Conservation (phyloP, 2,113 vertebrate genomes). For the Circaetus gallicus region DNA sequence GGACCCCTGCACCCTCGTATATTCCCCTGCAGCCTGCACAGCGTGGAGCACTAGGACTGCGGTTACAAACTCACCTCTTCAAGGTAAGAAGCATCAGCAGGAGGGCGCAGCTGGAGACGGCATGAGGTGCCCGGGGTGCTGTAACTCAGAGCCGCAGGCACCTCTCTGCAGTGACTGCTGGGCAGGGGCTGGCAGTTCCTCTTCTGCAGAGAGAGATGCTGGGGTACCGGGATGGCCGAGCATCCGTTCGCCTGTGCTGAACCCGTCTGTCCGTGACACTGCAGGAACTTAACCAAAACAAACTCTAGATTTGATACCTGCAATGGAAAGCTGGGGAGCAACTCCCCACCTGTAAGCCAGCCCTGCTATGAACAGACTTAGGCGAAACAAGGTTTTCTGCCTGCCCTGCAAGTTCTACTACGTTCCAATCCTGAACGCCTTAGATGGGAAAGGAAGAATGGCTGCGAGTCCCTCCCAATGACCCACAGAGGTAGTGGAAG, state of each 20-base stretch:
- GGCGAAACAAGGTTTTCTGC: background rate
- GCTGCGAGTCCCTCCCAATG: rapidly evolving
- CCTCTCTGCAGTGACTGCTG: background rate
- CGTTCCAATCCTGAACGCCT: background rate
- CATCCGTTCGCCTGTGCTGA: background rate
- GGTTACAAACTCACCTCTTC: background rate
- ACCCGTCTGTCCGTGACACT: background rate
- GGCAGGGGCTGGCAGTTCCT: background rate
- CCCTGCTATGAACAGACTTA: background rate
- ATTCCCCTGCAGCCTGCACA: background rate
- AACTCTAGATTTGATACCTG: background rate
- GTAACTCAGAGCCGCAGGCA: background rate
- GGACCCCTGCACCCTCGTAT: rapidly evolving
- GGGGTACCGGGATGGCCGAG: background rate
- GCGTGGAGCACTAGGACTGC: background rate
- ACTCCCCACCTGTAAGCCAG: background rate
- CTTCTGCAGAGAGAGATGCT: background rate
- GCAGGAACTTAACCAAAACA: slow-evolving; percentile 43
- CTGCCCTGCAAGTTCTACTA: background rate
- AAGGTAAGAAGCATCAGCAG: background rate
- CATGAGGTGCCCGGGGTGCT: background rate
- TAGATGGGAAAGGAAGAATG: background rate
- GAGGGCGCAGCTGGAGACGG: background rate
- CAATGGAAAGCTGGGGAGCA: background rate
- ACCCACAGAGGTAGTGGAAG: background rate